Evolutionary conservation across 2,888 invertebrate species (phyloP), one percentile per base, ranked within the genome.

Genomic region (Thymelicus acteon): DNA sequence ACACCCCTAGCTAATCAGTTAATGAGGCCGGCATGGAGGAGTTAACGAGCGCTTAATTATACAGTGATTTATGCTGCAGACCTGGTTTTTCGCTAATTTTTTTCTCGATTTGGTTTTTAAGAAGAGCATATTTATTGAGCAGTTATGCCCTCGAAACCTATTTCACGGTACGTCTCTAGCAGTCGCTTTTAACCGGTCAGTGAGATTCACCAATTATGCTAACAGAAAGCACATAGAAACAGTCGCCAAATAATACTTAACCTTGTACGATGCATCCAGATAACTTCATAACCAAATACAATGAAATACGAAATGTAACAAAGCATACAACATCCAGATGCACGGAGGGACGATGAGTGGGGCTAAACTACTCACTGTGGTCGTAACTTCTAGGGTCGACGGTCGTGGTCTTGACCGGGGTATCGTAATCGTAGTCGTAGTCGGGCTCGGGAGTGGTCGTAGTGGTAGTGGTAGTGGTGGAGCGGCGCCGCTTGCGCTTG

Each of bases 21-120:
- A 84, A 85, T 83, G 84, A 85, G 82, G 76, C 74, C 73, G 79
- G 80, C 86, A 87, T 86, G 85, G 85, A 80, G 78, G 72, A 77
- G 76, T 77, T 85, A 86, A 88, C 80, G 86, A 85, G 81, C 79
- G 76, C 77, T 81, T 87, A 84, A 88, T 86, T 87, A 83, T 77
- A 78, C 69, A 24, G 66, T 71, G 68, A 84, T 83, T 82, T 80
- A 82, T 80, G 79, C 75, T 74, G 65, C 70, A 63, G 64, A 68
- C 63, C 47, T 69, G 57, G 52, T 62, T 68, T 68, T 54, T 31
- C 44, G 19, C 44, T 8, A 31, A 44, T 61, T 68, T 65, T 62
- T 65, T 65, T 63, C 62, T 40, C 48, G 60, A 60, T 47, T 60
- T 31, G 47, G 61, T 31, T 47, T 57, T n/a, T 2, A 19, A 62